Evolutionary conservation across 2,113 vertebrate species (phyloP).

Genomic region (Poeciliopsis occidentalis): DNA sequence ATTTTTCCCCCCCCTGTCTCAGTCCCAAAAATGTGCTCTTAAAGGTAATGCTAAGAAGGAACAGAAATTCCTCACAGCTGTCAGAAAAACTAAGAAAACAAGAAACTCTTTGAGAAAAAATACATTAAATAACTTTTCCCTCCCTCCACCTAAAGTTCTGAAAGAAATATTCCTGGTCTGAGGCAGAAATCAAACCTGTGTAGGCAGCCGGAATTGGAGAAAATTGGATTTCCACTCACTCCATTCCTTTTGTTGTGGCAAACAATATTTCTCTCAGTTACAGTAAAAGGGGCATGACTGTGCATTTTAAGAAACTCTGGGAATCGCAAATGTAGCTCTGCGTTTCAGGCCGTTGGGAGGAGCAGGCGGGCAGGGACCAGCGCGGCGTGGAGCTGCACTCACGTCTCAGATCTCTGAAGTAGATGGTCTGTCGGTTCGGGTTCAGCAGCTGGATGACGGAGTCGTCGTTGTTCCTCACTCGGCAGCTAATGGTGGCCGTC

Average conservation of each 20-base stretch:
- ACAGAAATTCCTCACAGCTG: background rate
- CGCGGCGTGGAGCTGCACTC: slow-evolving; percentile 69
- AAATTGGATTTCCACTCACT: slow-evolving; percentile 9
- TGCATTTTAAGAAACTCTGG: background rate
- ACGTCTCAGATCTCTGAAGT: slow-evolving; percentile 91
- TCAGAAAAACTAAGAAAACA: background rate
- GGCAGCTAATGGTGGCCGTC: slow-evolving; percentile 82
- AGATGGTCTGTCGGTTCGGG: slow-evolving; percentile 97
- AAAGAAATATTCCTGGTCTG: slow-evolving; percentile 3
- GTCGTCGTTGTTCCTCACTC: slow-evolving; percentile 92
- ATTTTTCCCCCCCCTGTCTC: background rate
- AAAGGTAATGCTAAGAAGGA: background rate
- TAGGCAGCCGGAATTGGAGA: background rate
- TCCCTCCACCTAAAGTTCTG: background rate
- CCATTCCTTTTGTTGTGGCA: background rate
- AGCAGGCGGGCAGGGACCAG: too few species aligned
- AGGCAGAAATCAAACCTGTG: background rate
- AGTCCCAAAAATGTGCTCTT: background rate
- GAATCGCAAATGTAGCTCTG: background rate
- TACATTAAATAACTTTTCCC: background rate
- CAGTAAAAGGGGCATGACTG: background rate
- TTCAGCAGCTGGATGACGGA: slow-evolving; percentile 98
- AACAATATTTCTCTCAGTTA: background rate
- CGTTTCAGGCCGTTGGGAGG: background rate
- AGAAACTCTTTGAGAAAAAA: background rate